Evolutionary conservation across 2,113 vertebrate genomes (phyloP).

Genomic region (Barbus barbus): DNA sequence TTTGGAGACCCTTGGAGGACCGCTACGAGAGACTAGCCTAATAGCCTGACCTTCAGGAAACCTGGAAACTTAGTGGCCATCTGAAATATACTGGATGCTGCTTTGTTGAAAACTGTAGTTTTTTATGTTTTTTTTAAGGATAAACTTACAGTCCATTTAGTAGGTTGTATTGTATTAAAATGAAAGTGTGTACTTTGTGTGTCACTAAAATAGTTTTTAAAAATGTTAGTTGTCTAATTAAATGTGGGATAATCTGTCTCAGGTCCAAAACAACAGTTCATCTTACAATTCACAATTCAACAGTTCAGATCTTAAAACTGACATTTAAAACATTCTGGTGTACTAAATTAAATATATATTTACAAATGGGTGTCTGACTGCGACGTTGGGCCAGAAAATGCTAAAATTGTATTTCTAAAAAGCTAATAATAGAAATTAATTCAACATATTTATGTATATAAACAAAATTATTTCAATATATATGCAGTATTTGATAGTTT

Average conservation of each 20-base stretch:
- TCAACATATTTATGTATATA: no score
- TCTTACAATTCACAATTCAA: no score
- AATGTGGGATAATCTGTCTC: not conserved
- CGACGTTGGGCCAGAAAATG: no score
- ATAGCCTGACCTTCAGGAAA: constrained; percentile 15
- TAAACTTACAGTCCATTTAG: not conserved
- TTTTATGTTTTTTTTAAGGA: not conserved
- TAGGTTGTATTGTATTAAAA: not conserved
- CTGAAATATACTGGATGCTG: not conserved
- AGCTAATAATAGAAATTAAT: no score
- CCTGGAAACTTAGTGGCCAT: not conserved
- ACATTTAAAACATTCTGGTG: not conserved
- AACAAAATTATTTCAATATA: no score
- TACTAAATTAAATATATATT: no score
- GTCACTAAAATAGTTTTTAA: no score
- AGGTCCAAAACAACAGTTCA: not conserved
- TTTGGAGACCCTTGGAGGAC: constrained; percentile 37
- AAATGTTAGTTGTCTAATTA: not conserved
- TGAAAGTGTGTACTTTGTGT: not conserved
- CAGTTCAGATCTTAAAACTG: not conserved
- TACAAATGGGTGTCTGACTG: no score
- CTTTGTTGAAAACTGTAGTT: not conserved
- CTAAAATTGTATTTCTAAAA: no score
- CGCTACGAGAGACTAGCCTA: constrained; percentile 17
- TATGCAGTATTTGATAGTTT: no score